Conservation (phyloP, 2,113 vertebrate genomes). For the Colaptes auratus region DNA sequence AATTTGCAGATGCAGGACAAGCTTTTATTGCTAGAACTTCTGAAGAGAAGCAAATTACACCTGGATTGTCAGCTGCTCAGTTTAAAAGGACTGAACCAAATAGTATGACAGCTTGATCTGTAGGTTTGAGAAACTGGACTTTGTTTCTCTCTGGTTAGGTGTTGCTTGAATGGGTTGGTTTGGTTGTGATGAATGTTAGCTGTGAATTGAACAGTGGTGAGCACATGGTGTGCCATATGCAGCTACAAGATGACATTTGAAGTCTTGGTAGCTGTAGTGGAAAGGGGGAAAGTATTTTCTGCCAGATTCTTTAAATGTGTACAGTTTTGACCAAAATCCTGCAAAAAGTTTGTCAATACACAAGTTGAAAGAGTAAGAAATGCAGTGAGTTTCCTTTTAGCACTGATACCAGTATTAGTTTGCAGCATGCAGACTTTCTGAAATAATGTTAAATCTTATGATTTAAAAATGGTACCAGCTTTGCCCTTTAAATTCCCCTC, state of each 20-base stretch:
- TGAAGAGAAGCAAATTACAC: not conserved
- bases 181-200: not conserved
- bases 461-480: not conserved
- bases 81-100: constrained; percentile 12
- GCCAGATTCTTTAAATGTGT: not conserved
- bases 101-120: constrained; percentile 28
- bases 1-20: constrained; percentile 60
- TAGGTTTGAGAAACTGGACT: not conserved
- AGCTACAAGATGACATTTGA: not conserved
- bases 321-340: not conserved
- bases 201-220: not conserved
- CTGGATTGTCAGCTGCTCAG: not conserved
- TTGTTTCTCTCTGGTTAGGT: not conserved
- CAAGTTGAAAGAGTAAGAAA: not conserved
- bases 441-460: not conserved
- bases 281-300: not conserved
- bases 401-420: not conserved
- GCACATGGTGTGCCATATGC: not conserved
- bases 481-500: not conserved
- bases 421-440: not conserved
- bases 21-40: constrained; percentile 38
- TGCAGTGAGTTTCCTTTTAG: not conserved
- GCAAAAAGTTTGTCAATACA: not conserved
- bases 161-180: not conserved
- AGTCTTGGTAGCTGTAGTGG: not conserved